Conservation (phyloP, 1,140 invertebrate species). For the Archivesica marissinica region DNA sequence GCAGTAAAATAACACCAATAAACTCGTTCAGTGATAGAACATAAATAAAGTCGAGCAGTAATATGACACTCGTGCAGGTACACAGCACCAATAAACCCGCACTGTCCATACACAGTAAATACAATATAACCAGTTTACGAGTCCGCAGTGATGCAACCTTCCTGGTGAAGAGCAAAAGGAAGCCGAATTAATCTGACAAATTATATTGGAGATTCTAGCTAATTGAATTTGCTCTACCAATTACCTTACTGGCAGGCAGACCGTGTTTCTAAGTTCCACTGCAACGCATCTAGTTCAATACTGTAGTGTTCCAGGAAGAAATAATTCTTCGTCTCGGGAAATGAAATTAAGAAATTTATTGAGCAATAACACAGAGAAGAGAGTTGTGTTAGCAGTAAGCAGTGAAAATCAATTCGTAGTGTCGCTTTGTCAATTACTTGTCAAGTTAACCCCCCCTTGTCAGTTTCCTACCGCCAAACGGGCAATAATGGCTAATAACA, state of each 20-base stretch:
- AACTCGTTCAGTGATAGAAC: too few relatives aligned
- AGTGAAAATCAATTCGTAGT: not conserved
- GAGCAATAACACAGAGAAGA: not conserved
- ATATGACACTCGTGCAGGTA: too few relatives aligned
- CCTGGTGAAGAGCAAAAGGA: not conserved
- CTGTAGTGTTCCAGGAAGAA: not conserved
- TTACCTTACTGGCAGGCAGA: not conserved
- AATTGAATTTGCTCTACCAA: constrained; percentile 11
- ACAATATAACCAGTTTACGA: too few relatives aligned
- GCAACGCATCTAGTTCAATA: not conserved
- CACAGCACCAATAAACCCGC: too few relatives aligned
- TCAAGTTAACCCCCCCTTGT: not conserved
- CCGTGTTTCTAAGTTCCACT: not conserved
- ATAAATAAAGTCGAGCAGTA: too few relatives aligned
- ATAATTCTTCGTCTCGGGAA: not conserved
- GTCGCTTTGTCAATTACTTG: not conserved
- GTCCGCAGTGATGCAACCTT: not conserved
- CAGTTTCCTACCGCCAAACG: not conserved
- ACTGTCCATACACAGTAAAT: too few relatives aligned
- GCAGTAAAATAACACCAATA: too few relatives aligned
- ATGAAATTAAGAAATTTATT: constrained; percentile 16
- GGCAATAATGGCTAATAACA: not conserved
- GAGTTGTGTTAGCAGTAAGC: not conserved
- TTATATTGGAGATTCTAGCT: not conserved
- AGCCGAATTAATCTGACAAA: constrained; percentile 18